Evolutionary conservation across 2,113 vertebrate species (phyloP), one percentile per base, ranked within the genome.

Genomic region (Antennarius striatus): DNA sequence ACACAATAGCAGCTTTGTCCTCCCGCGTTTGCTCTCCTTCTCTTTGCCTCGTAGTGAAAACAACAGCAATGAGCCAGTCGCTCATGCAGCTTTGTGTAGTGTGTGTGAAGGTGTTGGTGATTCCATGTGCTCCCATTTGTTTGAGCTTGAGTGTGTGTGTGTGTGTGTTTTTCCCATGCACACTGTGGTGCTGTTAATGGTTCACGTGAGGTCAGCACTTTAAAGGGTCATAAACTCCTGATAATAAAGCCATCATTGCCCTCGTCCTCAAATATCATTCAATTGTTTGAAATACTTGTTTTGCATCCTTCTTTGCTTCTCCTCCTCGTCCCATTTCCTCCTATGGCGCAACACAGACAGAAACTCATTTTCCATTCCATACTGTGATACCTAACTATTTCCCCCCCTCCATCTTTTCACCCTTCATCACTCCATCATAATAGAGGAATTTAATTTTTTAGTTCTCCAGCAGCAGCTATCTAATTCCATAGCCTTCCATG

Each of bases 251-350:
- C 60, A 81, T 81, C 71, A 73, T 40, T 82, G 71, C 50, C 56
- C 77, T 83, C 82, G 78, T 83, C 67, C 56, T 54, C 36, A 30
- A 76, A 30, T 54, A 76, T 84, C 71, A 68, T 56, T 86, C 77
- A 81, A 57, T 42, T 13, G 40, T 56, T 55, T 56, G 10, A 63
- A 65, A 73, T 6, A 59, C 53, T 13, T 52, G 46, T 57, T 11
- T 0, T 10, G 17, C 40, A 39, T 69, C 15, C 59, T 66, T 72
- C 47, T 16, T 56, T 40, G 14, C 48, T 30, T 46, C 12, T 30
- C 56, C 22, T 48, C 62, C 29, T 51, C 59, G 61, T 39, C 32
- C 39, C 15, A 4, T 16, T 43, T 22, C 11, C 17, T 43, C 57
- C 42, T 8, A 40, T 3, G 10, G 9, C 13, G 53, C 17, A 46